Conservation (phyloP, 1,140 invertebrate species). For the Temnothorax nylanderi region DNA sequence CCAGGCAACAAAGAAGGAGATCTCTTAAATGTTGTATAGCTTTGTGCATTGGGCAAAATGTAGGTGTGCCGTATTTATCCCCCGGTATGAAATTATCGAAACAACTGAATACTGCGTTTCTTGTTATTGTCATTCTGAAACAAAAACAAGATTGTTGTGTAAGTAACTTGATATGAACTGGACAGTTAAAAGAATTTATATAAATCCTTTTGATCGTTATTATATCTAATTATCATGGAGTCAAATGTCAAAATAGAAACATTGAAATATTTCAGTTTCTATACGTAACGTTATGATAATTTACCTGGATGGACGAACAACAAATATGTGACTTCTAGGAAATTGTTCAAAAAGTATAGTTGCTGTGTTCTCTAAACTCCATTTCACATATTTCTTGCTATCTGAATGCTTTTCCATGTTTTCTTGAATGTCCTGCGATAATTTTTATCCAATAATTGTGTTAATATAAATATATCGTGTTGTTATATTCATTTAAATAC, state of each 20-base stretch:
- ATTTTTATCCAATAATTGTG: not conserved
- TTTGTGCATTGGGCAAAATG: slow-evolving; percentile 89
- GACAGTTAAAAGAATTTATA: not conserved
- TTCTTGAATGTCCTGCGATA: slow-evolving; percentile 91
- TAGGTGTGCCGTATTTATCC: slow-evolving; percentile 91
- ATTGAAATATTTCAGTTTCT: not conserved
- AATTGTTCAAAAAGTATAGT: slow-evolving; percentile 89
- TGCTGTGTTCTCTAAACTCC: slow-evolving; percentile 92
- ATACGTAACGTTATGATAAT: slow-evolving; percentile 1
- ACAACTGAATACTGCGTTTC: slow-evolving; percentile 89
- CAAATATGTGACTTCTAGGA: slow-evolving; percentile 89
- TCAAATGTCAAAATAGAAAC: not conserved
- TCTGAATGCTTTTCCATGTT: slow-evolving; percentile 91
- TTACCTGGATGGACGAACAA: slow-evolving; percentile 90
- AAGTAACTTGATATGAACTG: not conserved
- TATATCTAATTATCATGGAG: slow-evolving; percentile 6
- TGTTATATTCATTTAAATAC: not conserved
- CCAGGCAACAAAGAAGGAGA: slow-evolving; percentile 81
- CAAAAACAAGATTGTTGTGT: slow-evolving; percentile 24
- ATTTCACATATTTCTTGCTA: slow-evolving; percentile 90
- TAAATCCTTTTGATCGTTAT: not conserved
- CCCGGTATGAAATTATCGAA: slow-evolving; percentile 94
- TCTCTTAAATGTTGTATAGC: slow-evolving; percentile 90
- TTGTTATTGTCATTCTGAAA: slow-evolving; percentile 92
- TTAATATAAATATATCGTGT: slow-evolving; percentile 4